These are phyloP conservation scores for Rhinolophus ferrumequinum DNA, from an alignment of 2,113 vertebrate genomes.

Conservation along the genomic window DNA sequence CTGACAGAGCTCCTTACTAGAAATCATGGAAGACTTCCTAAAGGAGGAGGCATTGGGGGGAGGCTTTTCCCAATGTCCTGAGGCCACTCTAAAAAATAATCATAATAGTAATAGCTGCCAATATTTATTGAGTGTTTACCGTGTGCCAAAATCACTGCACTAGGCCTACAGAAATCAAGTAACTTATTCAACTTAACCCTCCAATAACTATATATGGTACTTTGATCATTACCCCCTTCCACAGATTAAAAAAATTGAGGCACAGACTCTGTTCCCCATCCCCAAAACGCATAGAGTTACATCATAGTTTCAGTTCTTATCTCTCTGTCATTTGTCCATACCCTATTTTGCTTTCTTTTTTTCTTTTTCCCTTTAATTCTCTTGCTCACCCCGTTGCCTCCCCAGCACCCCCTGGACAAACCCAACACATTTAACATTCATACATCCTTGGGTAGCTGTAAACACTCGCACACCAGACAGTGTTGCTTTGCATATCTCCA, in stretches of 20 bases:
- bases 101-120: neutral
- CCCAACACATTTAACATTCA: accelerated
- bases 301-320: neutral
- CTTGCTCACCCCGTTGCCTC: accelerated
- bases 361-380: neutral
- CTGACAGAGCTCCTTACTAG: neutral
- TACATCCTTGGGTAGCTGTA: accelerated
- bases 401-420: too few relatives aligned
- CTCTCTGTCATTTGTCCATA: neutral
- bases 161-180: neutral
- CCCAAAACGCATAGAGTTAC: accelerated
- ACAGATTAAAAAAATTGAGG: neutral
- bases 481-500: too few relatives aligned
- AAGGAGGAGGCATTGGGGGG: neutral
- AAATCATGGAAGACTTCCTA: neutral
- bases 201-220: neutral
- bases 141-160: too few relatives aligned
- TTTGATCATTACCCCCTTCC: neutral
- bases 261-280: neutral
- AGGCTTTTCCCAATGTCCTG: neutral
- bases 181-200: neutral
- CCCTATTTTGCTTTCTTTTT: neutral
- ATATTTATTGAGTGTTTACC: too few relatives aligned
- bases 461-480: neutral
- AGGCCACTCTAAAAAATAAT: neutral